Percentiles rank a stretch among this genome's conserved stretches.
phyloP scores from a whole-genome alignment of 2,888 invertebrate genomes.

The Ommatoiulus sabulosus region DNA sequence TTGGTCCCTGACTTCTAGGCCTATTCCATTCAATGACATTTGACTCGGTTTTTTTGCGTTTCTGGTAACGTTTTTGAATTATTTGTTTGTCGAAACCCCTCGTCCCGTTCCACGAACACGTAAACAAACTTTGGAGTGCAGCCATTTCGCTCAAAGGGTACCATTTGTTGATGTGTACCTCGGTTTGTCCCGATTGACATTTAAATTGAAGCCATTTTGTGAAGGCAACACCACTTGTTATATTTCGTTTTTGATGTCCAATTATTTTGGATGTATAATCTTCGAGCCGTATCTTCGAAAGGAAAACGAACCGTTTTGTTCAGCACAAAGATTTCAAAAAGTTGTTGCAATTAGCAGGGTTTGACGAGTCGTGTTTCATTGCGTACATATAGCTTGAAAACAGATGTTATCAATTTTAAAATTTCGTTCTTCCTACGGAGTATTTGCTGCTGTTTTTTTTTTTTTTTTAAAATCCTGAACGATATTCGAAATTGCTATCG shows the following conservation, averaged over 20 bases:
- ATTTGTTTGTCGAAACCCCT: not conserved
- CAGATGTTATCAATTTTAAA: constrained; percentile 5
- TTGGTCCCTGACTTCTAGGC: not conserved
- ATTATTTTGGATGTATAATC: not conserved
- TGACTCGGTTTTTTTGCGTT: not conserved
- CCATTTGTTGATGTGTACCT: not conserved
- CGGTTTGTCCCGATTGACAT: not conserved
- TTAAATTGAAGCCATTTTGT: not conserved
- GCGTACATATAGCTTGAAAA: not conserved
- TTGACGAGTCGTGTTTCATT: not conserved
- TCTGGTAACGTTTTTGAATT: not conserved
- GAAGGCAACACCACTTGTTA: not conserved
- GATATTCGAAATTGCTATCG: not conserved
- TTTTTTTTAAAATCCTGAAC: not conserved
- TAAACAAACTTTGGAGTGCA: not conserved
- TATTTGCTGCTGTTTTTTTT: not conserved
- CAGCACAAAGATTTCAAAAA: not conserved
- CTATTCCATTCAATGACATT: not conserved
- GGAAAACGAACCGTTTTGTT: not conserved
- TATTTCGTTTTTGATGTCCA: not conserved
- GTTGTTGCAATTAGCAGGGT: not conserved
- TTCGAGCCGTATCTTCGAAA: not conserved
- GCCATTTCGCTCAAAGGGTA: not conserved
- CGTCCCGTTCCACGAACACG: not conserved
- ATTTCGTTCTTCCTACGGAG: not conserved